Conservation (phyloP, 2,888 invertebrate species). For the Megaustenia siamemsis region DNA sequence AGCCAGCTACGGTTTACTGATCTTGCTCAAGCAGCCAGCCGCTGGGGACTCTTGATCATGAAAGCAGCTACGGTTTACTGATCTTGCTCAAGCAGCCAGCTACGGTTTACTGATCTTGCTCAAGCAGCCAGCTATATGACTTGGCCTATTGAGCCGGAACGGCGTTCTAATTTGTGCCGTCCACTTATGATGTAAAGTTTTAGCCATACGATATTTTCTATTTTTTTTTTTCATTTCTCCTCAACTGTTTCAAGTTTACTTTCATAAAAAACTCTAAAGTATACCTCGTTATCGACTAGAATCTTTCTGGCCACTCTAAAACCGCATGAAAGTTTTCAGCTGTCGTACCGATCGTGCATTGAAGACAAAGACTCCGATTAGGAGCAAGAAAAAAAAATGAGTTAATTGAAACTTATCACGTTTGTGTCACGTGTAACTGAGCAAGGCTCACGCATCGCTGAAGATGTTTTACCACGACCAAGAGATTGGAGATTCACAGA, state of each 20-base stretch:
- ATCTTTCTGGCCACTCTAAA: slow-evolving; percentile 14
- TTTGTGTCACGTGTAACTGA: slow-evolving; percentile 11
- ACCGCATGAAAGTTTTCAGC: not conserved
- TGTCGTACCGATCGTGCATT: not conserved
- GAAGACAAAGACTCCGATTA: not conserved
- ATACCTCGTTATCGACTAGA: slow-evolving; percentile 2
- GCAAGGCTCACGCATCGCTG: slow-evolving; percentile 28
- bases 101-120: too few relatives aligned
- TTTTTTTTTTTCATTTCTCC: too few relatives aligned
- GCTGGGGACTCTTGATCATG: too few relatives aligned
- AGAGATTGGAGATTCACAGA: not conserved
- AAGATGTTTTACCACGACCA: not conserved
- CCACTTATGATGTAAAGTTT: too few relatives aligned
- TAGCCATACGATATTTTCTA: too few relatives aligned
- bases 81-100: too few relatives aligned
- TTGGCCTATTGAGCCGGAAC: too few relatives aligned
- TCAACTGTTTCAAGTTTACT: not conserved
- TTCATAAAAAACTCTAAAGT: not conserved
- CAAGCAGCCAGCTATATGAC: too few relatives aligned
- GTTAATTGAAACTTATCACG: slow-evolving; percentile 33
- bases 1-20: too few relatives aligned
- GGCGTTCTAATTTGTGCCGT: too few relatives aligned
- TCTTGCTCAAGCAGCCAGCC: too few relatives aligned
- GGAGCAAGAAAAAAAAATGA: not conserved
- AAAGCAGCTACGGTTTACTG: too few relatives aligned